phyloP scores from a whole-genome alignment of 2,888 invertebrate genomes.

The Tinea trinotella region DNA sequence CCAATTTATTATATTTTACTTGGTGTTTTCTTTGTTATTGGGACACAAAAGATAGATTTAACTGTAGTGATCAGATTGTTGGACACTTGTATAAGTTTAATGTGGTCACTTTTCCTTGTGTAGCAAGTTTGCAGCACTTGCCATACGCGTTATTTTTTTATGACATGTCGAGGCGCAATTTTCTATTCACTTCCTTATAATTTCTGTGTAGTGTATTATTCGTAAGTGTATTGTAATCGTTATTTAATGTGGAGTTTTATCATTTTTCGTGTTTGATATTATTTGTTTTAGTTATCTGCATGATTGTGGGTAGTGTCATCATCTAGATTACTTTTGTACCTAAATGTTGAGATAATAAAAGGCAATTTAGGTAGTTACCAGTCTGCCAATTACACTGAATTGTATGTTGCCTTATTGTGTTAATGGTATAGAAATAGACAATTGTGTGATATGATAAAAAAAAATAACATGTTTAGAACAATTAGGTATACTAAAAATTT shows the following conservation, averaged over 20 bases:
- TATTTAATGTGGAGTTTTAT: background rate
- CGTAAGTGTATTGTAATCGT: background rate
- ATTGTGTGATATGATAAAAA: no score
- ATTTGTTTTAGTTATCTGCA: background rate
- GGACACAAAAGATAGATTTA: background rate
- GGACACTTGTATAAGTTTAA: background rate
- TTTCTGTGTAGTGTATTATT: background rate
- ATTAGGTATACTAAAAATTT: no score
- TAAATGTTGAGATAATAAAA: conserved; percentile 10
- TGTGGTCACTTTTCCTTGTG: background rate
- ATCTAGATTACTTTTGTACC: background rate
- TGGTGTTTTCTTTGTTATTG: conserved; percentile 6
- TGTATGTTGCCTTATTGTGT: background rate
- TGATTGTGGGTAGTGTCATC: conserved; percentile 9
- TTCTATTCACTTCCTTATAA: conserved; percentile 17
- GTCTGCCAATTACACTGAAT: background rate
- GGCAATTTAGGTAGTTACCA: conserved; percentile 1
- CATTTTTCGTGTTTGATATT: background rate
- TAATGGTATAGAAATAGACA: no score
- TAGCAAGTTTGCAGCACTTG: background rate
- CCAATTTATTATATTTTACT: conserved; percentile 40
- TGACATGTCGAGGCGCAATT: conserved; percentile 15
- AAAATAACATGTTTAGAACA: no score
- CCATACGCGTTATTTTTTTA: conserved; percentile 13
- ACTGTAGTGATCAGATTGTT: background rate